Percentiles rank a stretch among this genome's conserved stretches.
Conservation (phyloP, 2,113 vertebrate genomes). For the Morone chrysops region DNA sequence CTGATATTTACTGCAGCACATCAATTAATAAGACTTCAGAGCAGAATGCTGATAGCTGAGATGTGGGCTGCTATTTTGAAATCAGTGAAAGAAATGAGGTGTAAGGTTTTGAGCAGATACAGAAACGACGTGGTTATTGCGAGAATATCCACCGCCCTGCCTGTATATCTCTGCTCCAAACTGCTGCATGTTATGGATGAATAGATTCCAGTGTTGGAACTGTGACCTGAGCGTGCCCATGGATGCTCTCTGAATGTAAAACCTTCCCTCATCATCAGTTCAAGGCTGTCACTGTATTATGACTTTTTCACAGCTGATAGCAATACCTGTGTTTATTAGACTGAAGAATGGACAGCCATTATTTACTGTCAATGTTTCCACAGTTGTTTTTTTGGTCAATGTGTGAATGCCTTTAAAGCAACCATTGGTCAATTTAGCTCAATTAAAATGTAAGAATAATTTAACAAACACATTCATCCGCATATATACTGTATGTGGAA, state of each 20-base stretch:
- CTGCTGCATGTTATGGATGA: slow-evolving; percentile 52
- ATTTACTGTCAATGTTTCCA: background rate
- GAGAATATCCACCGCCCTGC: background rate
- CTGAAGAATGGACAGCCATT: background rate
- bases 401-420: background rate
- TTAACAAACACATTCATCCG: background rate
- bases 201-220: slow-evolving; percentile 58
- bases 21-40: slow-evolving; percentile 36
- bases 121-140: slow-evolving; percentile 48
- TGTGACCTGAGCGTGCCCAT: slow-evolving; percentile 43
- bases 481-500: background rate
- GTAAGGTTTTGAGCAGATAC: background rate
- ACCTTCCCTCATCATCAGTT: slow-evolving; percentile 15
- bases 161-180: background rate
- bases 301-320: background rate
- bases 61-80: background rate
- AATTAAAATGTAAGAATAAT: background rate
- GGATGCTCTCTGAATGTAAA: slow-evolving; percentile 62
- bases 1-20: slow-evolving; percentile 25
- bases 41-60: slow-evolving; percentile 16
- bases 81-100: slow-evolving; percentile 12
- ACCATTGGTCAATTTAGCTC: too few relatives aligned
- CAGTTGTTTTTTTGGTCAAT: background rate
- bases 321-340: background rate
- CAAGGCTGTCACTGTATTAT: background rate